phyloP scores from a whole-genome alignment of 2,113 vertebrate species.

The Chaetorhynchus papuensis region DNA sequence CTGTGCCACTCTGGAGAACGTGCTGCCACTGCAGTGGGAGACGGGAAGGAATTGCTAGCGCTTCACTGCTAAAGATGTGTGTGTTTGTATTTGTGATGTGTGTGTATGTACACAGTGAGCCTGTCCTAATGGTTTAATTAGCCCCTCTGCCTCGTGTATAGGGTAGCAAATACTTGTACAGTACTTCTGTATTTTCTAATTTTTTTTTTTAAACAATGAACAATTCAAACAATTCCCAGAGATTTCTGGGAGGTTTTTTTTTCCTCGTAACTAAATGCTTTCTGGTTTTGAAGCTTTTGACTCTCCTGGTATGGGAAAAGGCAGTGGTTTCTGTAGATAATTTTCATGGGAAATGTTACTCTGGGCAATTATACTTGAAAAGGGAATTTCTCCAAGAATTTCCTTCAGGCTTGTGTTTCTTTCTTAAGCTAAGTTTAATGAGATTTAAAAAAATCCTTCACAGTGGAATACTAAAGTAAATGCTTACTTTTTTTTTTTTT shows the following conservation, averaged over 20 bases:
- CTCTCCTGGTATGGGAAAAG: not conserved
- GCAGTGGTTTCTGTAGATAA: not conserved
- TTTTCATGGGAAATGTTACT: not conserved
- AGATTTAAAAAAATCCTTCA: not conserved
- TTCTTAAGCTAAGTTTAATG: not conserved
- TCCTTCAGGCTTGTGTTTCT: slow-evolving; percentile 24
- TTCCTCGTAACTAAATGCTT: not conserved
- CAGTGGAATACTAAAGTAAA: not conserved
- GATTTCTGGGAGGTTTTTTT: not conserved
- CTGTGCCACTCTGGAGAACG: not conserved
- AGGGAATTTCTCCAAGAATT: not conserved
- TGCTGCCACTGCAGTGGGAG: not conserved
- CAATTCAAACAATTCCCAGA: not conserved
- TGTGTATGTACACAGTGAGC: not conserved
- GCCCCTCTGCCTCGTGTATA: not conserved
- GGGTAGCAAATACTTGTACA: not conserved
- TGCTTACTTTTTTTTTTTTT: not conserved
- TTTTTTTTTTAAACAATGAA: not conserved
- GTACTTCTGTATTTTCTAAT: not conserved
- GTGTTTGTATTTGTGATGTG: not conserved
- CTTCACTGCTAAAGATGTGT: not conserved
- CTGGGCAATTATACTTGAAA: not conserved
- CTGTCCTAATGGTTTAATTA: not conserved
- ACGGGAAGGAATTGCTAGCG: fast-evolving
- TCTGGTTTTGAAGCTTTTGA: not conserved